These are phyloP conservation scores for Lacerta viridis DNA, from an alignment of 2,797 vertebrate species.

Conservation along the genomic window DNA sequence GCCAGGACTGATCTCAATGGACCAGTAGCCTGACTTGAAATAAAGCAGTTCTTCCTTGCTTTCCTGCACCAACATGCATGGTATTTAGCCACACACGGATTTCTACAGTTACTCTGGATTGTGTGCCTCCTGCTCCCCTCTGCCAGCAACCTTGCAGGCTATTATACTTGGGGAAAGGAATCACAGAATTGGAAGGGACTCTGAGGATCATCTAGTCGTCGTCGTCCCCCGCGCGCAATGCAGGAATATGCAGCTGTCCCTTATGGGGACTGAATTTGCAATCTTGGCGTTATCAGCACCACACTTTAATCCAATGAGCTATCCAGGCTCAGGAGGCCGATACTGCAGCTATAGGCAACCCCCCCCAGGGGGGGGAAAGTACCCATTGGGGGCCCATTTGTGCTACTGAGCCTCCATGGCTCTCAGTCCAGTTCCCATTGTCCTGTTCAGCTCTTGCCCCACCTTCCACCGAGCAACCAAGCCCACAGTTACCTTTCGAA, in stretches of 20 bases:
- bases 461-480: background rate
- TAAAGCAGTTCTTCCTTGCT: too few species aligned
- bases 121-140: too few species aligned
- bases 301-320: too few species aligned
- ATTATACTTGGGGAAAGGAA: background rate
- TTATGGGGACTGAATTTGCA: too few species aligned
- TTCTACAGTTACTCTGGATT: background rate
- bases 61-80: background rate
- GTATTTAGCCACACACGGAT: background rate
- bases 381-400: background rate
- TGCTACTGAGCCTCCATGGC: background rate
- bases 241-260: too few species aligned
- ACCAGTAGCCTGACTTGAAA: too few species aligned
- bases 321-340: background rate
- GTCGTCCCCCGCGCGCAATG: too few species aligned
- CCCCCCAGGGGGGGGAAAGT: background rate
- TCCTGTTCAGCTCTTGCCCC: background rate
- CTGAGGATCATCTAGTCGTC: too few species aligned
- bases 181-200: too few species aligned
- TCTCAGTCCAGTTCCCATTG: background rate
- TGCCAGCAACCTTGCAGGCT: background rate
- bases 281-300: too few species aligned
- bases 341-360: background rate
- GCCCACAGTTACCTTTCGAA: slow-evolving; percentile 92
- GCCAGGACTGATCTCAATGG: too few species aligned